phyloP scores from a whole-genome alignment of 2,113 vertebrate genomes.

The Carlito syrichta region DNA sequence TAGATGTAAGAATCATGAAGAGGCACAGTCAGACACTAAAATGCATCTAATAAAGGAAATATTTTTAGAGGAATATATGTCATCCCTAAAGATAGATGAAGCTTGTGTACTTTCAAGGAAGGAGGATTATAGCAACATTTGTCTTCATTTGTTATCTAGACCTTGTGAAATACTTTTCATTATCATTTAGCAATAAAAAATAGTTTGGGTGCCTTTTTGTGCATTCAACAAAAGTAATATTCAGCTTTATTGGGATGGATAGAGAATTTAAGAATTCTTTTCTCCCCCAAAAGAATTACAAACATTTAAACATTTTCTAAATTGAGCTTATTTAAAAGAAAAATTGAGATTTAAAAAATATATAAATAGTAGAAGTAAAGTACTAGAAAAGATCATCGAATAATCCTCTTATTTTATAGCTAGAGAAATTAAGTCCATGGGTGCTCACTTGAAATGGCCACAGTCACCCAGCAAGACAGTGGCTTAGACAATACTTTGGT shows the following conservation, averaged over 20 bases:
- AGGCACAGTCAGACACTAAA: slow-evolving; percentile 42
- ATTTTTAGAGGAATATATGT: slow-evolving; percentile 64
- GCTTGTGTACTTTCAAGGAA: background rate
- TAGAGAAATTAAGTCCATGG: background rate
- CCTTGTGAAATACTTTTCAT: slow-evolving; percentile 65
- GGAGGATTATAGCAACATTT: slow-evolving; percentile 24
- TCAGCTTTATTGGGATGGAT: background rate
- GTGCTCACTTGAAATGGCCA: background rate
- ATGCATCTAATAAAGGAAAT: slow-evolving; percentile 55
- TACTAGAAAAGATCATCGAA: background rate
- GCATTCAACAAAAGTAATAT: slow-evolving; percentile 35
- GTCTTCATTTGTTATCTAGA: slow-evolving; percentile 53
- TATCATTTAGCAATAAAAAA: slow-evolving; percentile 58
- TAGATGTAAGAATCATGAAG: slow-evolving; percentile 35
- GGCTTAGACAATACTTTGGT: background rate
- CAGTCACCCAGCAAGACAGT: background rate
- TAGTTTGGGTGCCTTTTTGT: slow-evolving; percentile 34
- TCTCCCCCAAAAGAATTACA: background rate
- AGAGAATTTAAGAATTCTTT: background rate
- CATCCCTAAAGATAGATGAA: slow-evolving; percentile 61
- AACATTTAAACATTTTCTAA: background rate
- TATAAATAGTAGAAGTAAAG: slow-evolving; percentile 15
- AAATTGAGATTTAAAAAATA: too few relatives aligned
- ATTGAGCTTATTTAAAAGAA: too few relatives aligned
- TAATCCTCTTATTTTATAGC: background rate